Evolutionary conservation across 2,113 vertebrate genomes (phyloP), one percentile per base, ranked within the genome.

Genomic region (Pelobates fuscus): DNA sequence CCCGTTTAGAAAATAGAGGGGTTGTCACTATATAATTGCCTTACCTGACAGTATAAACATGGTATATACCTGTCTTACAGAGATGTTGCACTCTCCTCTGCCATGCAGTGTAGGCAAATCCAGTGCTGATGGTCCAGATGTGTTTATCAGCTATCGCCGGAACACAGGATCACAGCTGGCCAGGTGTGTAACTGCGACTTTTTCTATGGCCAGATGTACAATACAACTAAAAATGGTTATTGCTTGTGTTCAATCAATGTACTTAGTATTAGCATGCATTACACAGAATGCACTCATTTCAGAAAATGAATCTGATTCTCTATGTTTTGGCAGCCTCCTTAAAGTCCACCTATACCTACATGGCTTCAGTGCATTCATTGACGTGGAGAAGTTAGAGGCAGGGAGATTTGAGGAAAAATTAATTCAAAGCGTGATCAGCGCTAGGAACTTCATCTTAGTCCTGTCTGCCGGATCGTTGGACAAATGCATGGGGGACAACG

Each of bases 81-180:
- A 92, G 78, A 90, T 73, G 80, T 88, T 93, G 0, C 89, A 88
- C 43, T 94, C 95, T 0, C 83, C 84, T 0, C 81, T 89, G 65
- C 88, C 91, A 41, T 86, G 89, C 81, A 88, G 84, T 14, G 82
- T 54, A 0, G 87, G 92, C 44, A 94, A 89, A 63, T 66, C 81
- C 0, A 64, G 87, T 0, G 87, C 90, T 0, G 68, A 91, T 0
- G 92, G 92, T 0, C 96, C 96, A 0, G 96, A 99, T 0, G 96
- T 99, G 1, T 99, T 99, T 79, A 97, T 99, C 87, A 99, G 97
- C 89, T 99, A 99, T 85, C 90, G 97, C 0, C 85, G 97, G 58
- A 95, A 86, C 60, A 96, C 93, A 0, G 97, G 97, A 18, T 99
- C 96, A 0, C 97, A 99, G 87, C 88, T 99, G 78, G 97, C 97